phyloP scores from a whole-genome alignment of 2,888 invertebrate species.

The Stegophylla sp. region DNA sequence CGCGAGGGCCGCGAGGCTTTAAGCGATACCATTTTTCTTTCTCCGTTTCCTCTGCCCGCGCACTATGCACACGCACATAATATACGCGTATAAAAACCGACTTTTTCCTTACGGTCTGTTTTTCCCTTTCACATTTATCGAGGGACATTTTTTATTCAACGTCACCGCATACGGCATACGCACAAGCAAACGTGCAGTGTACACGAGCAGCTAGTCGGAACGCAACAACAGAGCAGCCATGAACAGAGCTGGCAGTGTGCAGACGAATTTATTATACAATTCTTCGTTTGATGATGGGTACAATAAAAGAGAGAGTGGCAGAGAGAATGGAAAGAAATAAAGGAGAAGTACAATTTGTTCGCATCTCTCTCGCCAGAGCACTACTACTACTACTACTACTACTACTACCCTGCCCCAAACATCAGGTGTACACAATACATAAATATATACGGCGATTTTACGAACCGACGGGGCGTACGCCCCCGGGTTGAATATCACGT shows the following conservation, averaged over 20 bases:
- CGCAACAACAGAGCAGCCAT: too few species aligned
- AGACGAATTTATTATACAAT: not conserved
- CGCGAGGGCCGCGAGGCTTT: conserved; percentile 8
- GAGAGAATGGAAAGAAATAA: too few species aligned
- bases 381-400: too few species aligned
- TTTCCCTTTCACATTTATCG: conserved; percentile 20
- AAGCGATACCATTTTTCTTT: conserved; percentile 53
- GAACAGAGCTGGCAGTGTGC: not conserved
- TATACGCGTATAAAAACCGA: conserved; percentile 21
- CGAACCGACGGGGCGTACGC: not conserved
- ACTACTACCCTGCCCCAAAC: not conserved
- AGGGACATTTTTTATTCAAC: conserved; percentile 45
- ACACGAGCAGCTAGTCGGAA: not conserved
- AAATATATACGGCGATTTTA: not conserved
- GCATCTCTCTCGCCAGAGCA: not conserved
- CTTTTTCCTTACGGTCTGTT: conserved; percentile 42
- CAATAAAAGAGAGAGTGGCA: too few species aligned
- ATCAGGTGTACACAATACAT: not conserved
- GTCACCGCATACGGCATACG: not conserved
- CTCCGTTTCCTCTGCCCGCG: not conserved
- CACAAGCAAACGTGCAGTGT: not conserved
- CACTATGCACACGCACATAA: not conserved
- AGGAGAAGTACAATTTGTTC: not conserved
- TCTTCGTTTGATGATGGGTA: not conserved
- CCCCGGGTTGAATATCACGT: not conserved